phyloP scores from a whole-genome alignment of 2,888 invertebrate species.

The Lutraria lutraria region DNA sequence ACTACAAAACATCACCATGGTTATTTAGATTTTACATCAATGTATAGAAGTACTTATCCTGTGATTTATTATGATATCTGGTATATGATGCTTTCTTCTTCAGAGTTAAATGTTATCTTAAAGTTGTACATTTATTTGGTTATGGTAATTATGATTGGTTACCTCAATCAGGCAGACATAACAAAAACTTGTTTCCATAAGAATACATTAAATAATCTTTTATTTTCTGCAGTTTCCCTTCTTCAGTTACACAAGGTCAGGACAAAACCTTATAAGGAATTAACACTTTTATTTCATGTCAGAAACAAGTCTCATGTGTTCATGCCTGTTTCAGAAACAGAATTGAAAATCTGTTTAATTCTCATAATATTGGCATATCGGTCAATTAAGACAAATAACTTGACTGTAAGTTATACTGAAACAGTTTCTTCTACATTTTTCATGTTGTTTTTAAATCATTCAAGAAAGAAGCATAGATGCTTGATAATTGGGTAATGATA shows the following conservation, averaged over 20 bases:
- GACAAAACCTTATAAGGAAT: background rate
- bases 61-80: no score
- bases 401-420: background rate
- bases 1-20: no score
- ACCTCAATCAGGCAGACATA: slow-evolving; percentile 39
- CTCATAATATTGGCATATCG: background rate
- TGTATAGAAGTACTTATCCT: no score
- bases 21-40: no score
- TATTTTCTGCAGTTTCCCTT: background rate
- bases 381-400: background rate
- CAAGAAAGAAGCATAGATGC: background rate
- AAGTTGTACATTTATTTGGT: slow-evolving; percentile 27
- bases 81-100: background rate
- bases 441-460: background rate
- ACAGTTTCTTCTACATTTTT: background rate
- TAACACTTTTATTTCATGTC: background rate
- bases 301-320: background rate
- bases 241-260: background rate
- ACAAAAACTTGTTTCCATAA: background rate
- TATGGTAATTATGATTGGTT: slow-evolving; percentile 39
- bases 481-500: background rate
- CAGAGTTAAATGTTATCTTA: background rate
- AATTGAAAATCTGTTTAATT: background rate
- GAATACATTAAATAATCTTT: background rate
- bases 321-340: background rate